These are phyloP conservation scores for Pituophis catenifer DNA, from an alignment of 2,113 vertebrate species.

Conservation along the genomic window DNA sequence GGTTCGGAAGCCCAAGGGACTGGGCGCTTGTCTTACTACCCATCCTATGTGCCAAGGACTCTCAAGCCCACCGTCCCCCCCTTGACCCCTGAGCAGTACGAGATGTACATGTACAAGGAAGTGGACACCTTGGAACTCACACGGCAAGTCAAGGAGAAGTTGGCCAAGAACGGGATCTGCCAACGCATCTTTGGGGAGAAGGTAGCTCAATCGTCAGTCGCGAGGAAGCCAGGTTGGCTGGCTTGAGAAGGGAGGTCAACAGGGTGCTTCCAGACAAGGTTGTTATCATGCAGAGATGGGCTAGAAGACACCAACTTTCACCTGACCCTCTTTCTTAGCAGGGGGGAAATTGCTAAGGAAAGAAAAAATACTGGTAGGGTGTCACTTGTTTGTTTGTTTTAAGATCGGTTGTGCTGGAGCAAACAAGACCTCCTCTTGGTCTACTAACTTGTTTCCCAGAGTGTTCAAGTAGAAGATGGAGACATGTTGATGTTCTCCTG, in stretches of 20 bases:
- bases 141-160: slow-evolving; percentile 96
- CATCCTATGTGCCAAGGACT: slow-evolving; percentile 85
- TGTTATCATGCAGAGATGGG: background rate
- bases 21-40: slow-evolving; percentile 83
- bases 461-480: background rate
- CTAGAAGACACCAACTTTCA: background rate
- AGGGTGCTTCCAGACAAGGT: background rate
- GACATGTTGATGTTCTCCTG: background rate
- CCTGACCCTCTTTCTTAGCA: background rate
- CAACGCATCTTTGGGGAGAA: slow-evolving; percentile 99
- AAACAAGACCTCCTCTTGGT: background rate
- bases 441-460: background rate
- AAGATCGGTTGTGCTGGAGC: background rate
- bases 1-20: slow-evolving; percentile 61
- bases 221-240: background rate
- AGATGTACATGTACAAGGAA: slow-evolving; percentile 98
- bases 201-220: slow-evolving; percentile 66
- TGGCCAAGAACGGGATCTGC: slow-evolving; percentile 98
- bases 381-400: background rate
- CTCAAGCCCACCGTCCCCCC: slow-evolving; percentile 94
- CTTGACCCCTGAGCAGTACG: slow-evolving; percentile 94
- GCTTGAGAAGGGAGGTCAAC: background rate
- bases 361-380: background rate
- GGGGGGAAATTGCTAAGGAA: background rate
- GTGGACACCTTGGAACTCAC: slow-evolving; percentile 97